phyloP scores from a whole-genome alignment of 2,888 invertebrate species.

The Acanthacorydalis orientalis region DNA sequence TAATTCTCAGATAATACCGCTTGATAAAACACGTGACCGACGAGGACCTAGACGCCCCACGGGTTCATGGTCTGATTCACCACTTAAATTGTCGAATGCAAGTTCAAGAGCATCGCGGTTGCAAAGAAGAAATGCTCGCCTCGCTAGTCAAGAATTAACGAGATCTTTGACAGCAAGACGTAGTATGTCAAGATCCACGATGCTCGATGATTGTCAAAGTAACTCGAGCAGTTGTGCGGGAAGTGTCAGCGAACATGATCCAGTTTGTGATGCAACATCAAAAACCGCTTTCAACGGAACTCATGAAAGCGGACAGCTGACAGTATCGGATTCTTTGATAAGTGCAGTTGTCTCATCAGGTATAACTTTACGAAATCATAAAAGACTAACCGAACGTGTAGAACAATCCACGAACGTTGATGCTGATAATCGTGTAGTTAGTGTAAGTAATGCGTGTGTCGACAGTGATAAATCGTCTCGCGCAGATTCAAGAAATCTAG shows the following conservation, averaged over 20 bases:
- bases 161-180: slow-evolving; percentile 16
- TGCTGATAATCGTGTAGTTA: too few relatives aligned
- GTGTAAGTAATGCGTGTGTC: too few relatives aligned
- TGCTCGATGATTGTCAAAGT: slow-evolving; percentile 27
- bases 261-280: slow-evolving; percentile 24
- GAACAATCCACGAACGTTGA: not conserved
- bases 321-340: not conserved
- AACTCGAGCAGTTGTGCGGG: slow-evolving; percentile 30
- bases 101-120: slow-evolving; percentile 22
- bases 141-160: slow-evolving; percentile 21
- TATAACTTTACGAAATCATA: slow-evolving; percentile 44
- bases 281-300: slow-evolving; percentile 26
- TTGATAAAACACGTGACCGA: slow-evolving; percentile 12
- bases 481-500: too few relatives aligned
- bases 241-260: slow-evolving; percentile 27
- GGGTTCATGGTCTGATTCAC: slow-evolving; percentile 18
- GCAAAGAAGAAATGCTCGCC: slow-evolving; percentile 24
- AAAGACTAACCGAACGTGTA: slow-evolving; percentile 27
- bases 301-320: slow-evolving; percentile 23
- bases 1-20: slow-evolving; percentile 4
- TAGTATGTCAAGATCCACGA: slow-evolving; percentile 21
- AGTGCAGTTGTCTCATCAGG: slow-evolving; percentile 21
- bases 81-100: slow-evolving; percentile 16
- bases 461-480: too few relatives aligned
- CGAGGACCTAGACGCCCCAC: slow-evolving; percentile 9